Evolutionary conservation across 2,888 invertebrate genomes (phyloP).

Genomic region (Macropis europaea): DNA sequence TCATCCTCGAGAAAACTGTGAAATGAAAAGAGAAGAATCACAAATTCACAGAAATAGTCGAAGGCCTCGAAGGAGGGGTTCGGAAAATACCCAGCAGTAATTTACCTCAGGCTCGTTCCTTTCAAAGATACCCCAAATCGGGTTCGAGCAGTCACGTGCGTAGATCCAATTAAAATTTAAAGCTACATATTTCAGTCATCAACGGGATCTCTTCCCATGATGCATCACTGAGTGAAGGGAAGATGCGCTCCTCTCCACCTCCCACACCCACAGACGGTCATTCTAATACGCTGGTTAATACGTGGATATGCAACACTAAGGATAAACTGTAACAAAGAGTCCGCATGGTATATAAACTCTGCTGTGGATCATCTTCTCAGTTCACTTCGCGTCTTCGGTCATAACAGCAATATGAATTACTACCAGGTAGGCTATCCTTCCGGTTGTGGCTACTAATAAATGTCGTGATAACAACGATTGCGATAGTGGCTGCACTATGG

Average conservation of each 20-base stretch:
- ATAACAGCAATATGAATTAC: slow-evolving; percentile 74
- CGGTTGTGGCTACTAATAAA: neutral
- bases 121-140: slow-evolving; percentile 40
- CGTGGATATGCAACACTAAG: slow-evolving; percentile 64
- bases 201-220: slow-evolving; percentile 61
- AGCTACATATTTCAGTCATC: slow-evolving; percentile 63
- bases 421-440: slow-evolving; percentile 69
- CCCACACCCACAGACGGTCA: slow-evolving; percentile 63
- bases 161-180: slow-evolving; percentile 74
- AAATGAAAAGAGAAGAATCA: neutral
- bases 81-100: too few relatives aligned
- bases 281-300: slow-evolving; percentile 67
- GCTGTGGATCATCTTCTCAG: slow-evolving; percentile 73
- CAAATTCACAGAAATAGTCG: too few relatives aligned
- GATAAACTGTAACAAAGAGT: slow-evolving; percentile 78
- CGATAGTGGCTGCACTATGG: neutral
- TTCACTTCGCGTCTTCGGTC: slow-evolving; percentile 72
- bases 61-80: neutral
- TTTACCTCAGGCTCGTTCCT: slow-evolving; percentile 2
- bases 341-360: slow-evolving; percentile 74
- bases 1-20: neutral
- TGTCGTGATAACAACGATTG: neutral
- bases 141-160: slow-evolving; percentile 61
- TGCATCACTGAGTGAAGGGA: slow-evolving; percentile 75
- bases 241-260: slow-evolving; percentile 69